Conservation (phyloP, 2,888 invertebrate genomes). For the Elmis aenea region DNA sequence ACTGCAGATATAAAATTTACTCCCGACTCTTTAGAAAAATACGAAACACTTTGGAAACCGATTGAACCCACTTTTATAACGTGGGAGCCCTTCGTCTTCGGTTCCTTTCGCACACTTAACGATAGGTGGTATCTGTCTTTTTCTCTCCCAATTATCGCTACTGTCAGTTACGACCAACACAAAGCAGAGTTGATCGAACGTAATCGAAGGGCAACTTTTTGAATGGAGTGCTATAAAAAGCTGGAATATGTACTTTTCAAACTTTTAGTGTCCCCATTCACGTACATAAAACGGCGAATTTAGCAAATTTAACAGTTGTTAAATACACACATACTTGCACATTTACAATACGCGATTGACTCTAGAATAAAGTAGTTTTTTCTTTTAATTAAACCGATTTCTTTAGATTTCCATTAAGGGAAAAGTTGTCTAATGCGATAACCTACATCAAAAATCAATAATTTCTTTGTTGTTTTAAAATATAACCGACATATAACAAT, state of each 20-base stretch:
- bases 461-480: too few relatives aligned
- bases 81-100: conserved; percentile 9
- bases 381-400: too few relatives aligned
- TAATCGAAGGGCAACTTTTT: conserved; percentile 26
- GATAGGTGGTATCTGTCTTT: conserved; percentile 20
- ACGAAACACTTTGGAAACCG: conserved; percentile 21
- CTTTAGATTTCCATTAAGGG: too few relatives aligned
- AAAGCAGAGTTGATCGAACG: conserved; percentile 31
- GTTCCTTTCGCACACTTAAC: conserved; percentile 12
- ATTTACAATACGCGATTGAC: too few relatives aligned
- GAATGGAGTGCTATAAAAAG: conserved; percentile 19
- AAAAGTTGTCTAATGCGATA: too few relatives aligned
- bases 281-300: too few relatives aligned
- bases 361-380: too few relatives aligned
- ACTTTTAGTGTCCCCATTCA: too few relatives aligned
- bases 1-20: conserved; percentile 10
- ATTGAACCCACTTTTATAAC: conserved; percentile 19
- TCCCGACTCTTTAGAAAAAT: conserved; percentile 14
- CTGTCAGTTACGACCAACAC: conserved; percentile 35
- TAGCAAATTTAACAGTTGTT: too few relatives aligned
- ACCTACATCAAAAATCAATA: too few relatives aligned
- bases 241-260: conserved; percentile 3
- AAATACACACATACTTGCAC: too few relatives aligned
- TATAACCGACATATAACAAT: too few relatives aligned
- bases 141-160: conserved; percentile 37